These are phyloP conservation scores for Leucophenga varia DNA, from an alignment of 1,140 invertebrate genomes.

Conservation along the genomic window DNA sequence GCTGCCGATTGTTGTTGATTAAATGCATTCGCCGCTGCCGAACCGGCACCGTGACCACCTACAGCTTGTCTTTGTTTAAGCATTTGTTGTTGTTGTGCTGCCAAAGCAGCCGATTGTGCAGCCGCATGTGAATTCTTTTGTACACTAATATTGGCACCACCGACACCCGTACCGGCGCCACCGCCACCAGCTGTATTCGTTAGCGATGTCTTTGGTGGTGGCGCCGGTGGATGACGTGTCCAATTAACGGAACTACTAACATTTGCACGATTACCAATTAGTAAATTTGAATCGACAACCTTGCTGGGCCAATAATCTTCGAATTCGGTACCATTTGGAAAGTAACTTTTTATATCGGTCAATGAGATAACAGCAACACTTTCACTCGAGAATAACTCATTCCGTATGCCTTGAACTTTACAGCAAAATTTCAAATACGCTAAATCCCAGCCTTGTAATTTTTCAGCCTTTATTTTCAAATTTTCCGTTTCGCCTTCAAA, in stretches of 20 bases:
- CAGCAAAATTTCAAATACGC: conserved; percentile 92
- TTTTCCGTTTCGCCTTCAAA: conserved; percentile 91
- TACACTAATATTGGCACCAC: not conserved
- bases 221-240: conserved; percentile 62
- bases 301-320: conserved; percentile 91
- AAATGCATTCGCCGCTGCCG: conserved; percentile 24
- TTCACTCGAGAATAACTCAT: conserved; percentile 86
- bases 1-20: conserved; percentile 26
- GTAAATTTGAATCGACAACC: conserved; percentile 74
- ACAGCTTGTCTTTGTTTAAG: conserved; percentile 39
- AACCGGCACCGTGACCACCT: conserved; percentile 29
- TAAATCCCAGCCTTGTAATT: conserved; percentile 85
- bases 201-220: conserved; percentile 44
- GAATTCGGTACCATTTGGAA: conserved; percentile 83
- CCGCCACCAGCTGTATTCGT: conserved; percentile 16
- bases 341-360: conserved; percentile 86
- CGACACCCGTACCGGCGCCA: conserved; percentile 18
- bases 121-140: conserved; percentile 54
- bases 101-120: conserved; percentile 33
- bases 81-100: conserved; percentile 36
- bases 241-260: conserved; percentile 63
- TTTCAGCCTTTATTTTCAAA: conserved; percentile 79
- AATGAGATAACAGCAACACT: conserved; percentile 86
- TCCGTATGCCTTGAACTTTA: conserved; percentile 88
- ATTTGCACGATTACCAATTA: conserved; percentile 64